Evolutionary conservation across 2,888 invertebrate species (phyloP), one percentile per base, ranked within the genome.

Genomic region (Melanostoma scalare): DNA sequence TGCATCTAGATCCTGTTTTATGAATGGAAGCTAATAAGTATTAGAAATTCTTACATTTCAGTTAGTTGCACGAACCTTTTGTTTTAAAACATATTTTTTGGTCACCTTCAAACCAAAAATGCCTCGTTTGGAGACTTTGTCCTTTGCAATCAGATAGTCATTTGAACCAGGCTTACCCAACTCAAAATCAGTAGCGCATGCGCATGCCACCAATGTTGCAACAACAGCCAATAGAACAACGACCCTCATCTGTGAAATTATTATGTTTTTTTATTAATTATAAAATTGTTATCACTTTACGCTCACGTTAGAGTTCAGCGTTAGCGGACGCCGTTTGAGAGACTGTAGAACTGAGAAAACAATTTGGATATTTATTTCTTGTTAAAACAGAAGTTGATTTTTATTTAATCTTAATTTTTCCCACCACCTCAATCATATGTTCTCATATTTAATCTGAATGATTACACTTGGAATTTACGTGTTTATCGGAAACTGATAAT

Each of bases 81-180:
- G 89, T 68, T 86, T 87, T 68, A 87, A 89, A 0, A 87, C 86
- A 42, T 87, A 89, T 71, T 87, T 87, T 33, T 86, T 85, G 0
- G 68, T 74, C 44, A 85, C 86, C 0, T 79, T 81, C 0, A 87
- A 0, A 3, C 89, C 88, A 31, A 89, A 60, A 20, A 88, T 85
- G 48, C 86, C 88, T 3, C 85, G 52, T 73, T 88, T 87, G 6
- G 58, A 81, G 0, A 89, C 87, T 1, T 81, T 86, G 3, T 88
- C 87, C 85, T 88, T 88, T 36, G 87, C 86, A 58, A 89, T 52
- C 9, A 88, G 69, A 46, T 86, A 86, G 56, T 89, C 89, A 2
- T 86, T 86, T 20, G 61, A 8, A 0, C 86, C 87, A 1, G 86
- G 46, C 3, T 84, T 72, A 6, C 89, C 89, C 89, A 89, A 89